Conservation (phyloP, 2,888 invertebrate species). For the Megastigmus dorsalis region DNA sequence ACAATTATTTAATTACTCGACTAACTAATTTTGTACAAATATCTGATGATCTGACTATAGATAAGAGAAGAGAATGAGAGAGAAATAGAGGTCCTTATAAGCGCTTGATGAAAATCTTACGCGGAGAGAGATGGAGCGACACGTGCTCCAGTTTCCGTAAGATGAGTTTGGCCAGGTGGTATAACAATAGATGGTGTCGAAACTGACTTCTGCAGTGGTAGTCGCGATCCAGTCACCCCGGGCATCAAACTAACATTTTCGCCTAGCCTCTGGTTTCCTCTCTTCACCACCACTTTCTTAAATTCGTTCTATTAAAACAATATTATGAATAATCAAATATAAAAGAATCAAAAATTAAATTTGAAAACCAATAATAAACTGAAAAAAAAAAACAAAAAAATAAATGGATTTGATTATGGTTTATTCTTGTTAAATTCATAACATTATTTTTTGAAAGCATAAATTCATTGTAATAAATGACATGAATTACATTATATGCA, state of each 20-base stretch:
- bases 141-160: conserved; percentile 75
- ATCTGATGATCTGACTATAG: neutral
- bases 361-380: neutral
- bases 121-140: conserved; percentile 77
- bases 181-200: conserved; percentile 93
- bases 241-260: conserved; percentile 69
- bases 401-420: no score
- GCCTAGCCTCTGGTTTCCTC: conserved; percentile 75
- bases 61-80: neutral
- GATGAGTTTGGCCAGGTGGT: conserved; percentile 78
- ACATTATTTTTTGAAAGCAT: no score
- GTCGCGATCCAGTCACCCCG: conserved; percentile 78
- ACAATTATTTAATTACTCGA: neutral
- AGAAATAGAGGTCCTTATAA: neutral
- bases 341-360: neutral
- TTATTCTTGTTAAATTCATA: no score
- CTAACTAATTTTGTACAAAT: neutral
- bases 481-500: no score
- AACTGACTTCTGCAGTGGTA: conserved; percentile 91
- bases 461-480: no score
- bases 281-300: conserved; percentile 81
- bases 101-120: conserved; percentile 75
- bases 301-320: conserved; percentile 69
- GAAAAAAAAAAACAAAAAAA: neutral
- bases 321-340: no score